A percentile compares a stretch with the other conserved stretches of the same genome.
Conservation (phyloP, 2,113 vertebrate species). For the Scomber scombrus region DNA sequence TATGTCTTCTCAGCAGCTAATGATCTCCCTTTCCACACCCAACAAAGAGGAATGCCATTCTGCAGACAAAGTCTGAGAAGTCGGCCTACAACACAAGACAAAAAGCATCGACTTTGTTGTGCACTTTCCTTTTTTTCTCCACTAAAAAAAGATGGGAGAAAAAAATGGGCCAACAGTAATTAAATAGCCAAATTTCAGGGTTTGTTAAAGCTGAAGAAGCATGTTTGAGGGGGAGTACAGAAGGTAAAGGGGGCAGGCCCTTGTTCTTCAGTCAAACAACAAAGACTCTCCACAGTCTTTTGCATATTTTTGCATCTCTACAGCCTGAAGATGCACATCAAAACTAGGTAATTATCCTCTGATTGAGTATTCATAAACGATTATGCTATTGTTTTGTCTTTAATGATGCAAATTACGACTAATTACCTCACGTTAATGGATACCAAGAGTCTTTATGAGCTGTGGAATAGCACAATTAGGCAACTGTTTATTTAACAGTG, state of each 20-base stretch:
- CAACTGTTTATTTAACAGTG: conserved; percentile 68
- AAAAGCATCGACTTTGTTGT: conserved; percentile 52
- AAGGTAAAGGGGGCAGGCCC: conserved; percentile 3
- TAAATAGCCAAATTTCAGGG: conserved; percentile 58
- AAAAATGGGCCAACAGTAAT: conserved; percentile 62
- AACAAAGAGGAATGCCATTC: conserved; percentile 45
- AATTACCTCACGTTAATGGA: conserved; percentile 78
- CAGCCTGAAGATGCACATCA: conserved; percentile 71
- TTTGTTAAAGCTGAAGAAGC: conserved; percentile 52
- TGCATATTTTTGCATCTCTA: conserved; percentile 51
- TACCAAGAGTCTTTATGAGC: conserved; percentile 67
- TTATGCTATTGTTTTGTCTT: conserved; percentile 79
- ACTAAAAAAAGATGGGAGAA: neutral
- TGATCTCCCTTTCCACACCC: conserved; percentile 49
- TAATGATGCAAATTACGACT: conserved; percentile 81
- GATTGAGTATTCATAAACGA: conserved; percentile 81
- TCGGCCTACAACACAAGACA: conserved; percentile 33
- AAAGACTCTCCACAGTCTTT: conserved; percentile 50
- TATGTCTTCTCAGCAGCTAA: conserved; percentile 55
- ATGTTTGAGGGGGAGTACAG: conserved; percentile 8
- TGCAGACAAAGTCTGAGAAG: conserved; percentile 30
- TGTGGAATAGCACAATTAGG: conserved; percentile 72
- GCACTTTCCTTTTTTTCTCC: conserved; percentile 24
- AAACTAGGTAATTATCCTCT: conserved; percentile 72
- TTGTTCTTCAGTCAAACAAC: conserved; percentile 49